phyloP scores from a whole-genome alignment of 2,888 invertebrate genomes.

The Drosophila tanythrix region DNA sequence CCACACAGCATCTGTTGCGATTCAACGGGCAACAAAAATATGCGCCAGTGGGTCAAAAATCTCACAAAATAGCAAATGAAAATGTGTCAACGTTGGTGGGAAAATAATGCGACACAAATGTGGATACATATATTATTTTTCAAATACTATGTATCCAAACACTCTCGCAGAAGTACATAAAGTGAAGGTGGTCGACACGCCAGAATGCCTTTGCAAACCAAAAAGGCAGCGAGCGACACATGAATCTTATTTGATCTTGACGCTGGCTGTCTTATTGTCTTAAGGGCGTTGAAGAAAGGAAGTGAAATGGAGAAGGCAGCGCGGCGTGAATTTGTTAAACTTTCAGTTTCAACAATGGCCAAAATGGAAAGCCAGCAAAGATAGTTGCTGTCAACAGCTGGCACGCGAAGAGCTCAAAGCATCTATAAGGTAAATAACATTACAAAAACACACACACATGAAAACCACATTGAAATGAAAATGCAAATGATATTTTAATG shows the following conservation, averaged over 20 bases:
- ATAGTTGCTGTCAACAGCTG: constrained; percentile 52
- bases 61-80: constrained; percentile 34
- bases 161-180: constrained; percentile 16
- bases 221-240: constrained; percentile 40
- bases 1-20: constrained; percentile 18
- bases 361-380: constrained; percentile 64
- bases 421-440: constrained; percentile 29
- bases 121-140: constrained; percentile 14
- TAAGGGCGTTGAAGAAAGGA: constrained; percentile 59
- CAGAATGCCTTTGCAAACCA: constrained; percentile 53
- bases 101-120: constrained; percentile 56
- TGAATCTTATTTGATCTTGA: constrained; percentile 53
- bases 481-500: constrained; percentile 55
- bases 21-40: constrained; percentile 35
- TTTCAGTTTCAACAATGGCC: constrained; percentile 71
- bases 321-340: constrained; percentile 56
- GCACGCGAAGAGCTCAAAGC: constrained; percentile 34
- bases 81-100: constrained; percentile 45
- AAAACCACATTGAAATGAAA: constrained; percentile 31
- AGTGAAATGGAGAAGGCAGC: constrained; percentile 61
- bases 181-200: constrained; percentile 63
- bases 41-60: constrained; percentile 34
- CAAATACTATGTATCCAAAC: constrained; percentile 6
- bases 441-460: constrained; percentile 23
- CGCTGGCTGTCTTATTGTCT: constrained; percentile 31